Conservation (phyloP, 2,888 invertebrate species). For the Amiota mariae region DNA sequence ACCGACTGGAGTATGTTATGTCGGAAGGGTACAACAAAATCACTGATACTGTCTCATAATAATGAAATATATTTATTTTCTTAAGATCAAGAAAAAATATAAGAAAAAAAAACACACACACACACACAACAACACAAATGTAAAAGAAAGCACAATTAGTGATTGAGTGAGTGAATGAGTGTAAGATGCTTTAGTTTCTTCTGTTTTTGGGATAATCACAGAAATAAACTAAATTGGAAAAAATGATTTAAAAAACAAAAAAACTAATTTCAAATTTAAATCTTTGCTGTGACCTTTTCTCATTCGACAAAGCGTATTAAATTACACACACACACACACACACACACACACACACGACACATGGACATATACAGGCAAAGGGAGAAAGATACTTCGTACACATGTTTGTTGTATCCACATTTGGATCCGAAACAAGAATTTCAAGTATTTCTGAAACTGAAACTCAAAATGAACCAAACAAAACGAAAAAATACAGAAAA, state of each 20-base stretch:
- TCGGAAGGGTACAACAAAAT: slow-evolving; percentile 7
- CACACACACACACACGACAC: slow-evolving; percentile 24
- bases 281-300: slow-evolving; percentile 65
- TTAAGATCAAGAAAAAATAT: slow-evolving; percentile 25
- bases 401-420: not conserved
- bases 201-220: slow-evolving; percentile 35
- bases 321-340: slow-evolving; percentile 48
- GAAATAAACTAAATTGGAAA: slow-evolving; percentile 7
- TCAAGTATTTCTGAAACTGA: slow-evolving; percentile 66
- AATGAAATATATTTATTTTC: slow-evolving; percentile 61
- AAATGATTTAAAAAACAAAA: slow-evolving; percentile 23
- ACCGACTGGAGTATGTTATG: not conserved
- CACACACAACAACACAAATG: not conserved
- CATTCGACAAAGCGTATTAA: slow-evolving; percentile 54
- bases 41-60: slow-evolving; percentile 60
- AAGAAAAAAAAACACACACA: not conserved
- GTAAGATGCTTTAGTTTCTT: slow-evolving; percentile 17
- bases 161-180: not conserved
- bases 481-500: slow-evolving; percentile 19
- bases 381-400: slow-evolving; percentile 21
- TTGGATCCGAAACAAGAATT: slow-evolving; percentile 60
- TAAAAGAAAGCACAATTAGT: slow-evolving; percentile 2
- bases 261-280: slow-evolving; percentile 63
- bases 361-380: slow-evolving; percentile 1
- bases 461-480: slow-evolving; percentile 38